These are phyloP conservation scores for Thunnus maccoyii DNA, from an alignment of 2,113 vertebrate genomes.

Conservation along the genomic window DNA sequence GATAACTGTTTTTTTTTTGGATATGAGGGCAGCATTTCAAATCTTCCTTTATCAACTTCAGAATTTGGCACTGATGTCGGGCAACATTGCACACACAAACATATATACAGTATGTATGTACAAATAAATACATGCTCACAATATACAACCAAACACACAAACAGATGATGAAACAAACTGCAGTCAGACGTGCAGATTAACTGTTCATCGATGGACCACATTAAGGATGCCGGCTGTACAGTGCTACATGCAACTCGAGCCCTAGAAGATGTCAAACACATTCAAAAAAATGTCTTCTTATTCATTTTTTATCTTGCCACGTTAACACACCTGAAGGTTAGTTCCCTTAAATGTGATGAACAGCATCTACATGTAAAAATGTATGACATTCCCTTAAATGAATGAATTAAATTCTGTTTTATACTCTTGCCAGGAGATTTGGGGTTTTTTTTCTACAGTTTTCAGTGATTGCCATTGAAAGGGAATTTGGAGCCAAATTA, in stretches of 20 bases:
- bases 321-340: conserved; percentile 1
- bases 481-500: conserved; percentile 17
- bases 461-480: conserved; percentile 35
- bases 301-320: not conserved
- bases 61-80: not conserved
- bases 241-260: conserved; percentile 64
- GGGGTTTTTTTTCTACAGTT: not conserved
- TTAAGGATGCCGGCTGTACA: conserved; percentile 36
- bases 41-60: conserved; percentile 16
- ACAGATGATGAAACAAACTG: conserved; percentile 36
- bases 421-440: not conserved
- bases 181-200: conserved; percentile 35
- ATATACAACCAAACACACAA: conserved; percentile 4
- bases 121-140: conserved; percentile 25
- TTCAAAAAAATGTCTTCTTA: conserved; percentile 45
- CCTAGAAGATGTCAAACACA: conserved; percentile 53
- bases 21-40: not conserved
- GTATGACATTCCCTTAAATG: not conserved
- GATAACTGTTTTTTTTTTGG: not conserved
- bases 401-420: conserved; percentile 9
- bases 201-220: conserved; percentile 24
- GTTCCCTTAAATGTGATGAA: conserved; percentile 12
- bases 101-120: not conserved
- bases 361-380: conserved; percentile 28
- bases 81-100: not conserved